A percentile compares a stretch with the other conserved stretches of the same genome.
phyloP scores from a whole-genome alignment of 2,113 vertebrate species.

The Willisornis vidua region DNA sequence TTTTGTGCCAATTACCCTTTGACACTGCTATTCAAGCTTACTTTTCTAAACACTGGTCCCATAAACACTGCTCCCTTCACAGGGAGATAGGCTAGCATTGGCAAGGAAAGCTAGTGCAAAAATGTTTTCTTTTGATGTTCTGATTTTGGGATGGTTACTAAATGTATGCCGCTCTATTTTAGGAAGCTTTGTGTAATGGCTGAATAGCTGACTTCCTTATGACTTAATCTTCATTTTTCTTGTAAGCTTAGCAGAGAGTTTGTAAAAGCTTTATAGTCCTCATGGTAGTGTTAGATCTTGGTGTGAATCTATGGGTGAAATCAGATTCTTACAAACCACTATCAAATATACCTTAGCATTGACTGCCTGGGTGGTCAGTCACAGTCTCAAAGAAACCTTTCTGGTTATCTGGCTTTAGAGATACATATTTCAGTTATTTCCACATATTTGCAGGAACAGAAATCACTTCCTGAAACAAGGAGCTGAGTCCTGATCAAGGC shows the following conservation, averaged over 20 bases:
- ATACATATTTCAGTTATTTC: neutral
- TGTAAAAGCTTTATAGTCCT: neutral
- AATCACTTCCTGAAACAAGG: neutral
- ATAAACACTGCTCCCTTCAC: neutral
- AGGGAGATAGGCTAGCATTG: neutral
- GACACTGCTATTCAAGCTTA: constrained; percentile 10
- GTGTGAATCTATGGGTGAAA: neutral
- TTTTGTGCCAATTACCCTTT: constrained; percentile 47
- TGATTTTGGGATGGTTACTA: neutral
- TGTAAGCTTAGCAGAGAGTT: neutral
- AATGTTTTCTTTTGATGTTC: neutral
- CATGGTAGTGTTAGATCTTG: neutral
- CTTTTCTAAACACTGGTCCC: constrained; percentile 20
- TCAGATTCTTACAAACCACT: neutral
- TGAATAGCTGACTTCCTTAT: neutral
- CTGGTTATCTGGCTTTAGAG: neutral
- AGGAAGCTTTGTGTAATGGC: neutral
- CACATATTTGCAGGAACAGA: neutral
- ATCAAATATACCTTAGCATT: neutral
- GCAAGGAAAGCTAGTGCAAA: neutral
- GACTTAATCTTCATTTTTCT: neutral
- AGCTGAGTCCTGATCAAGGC: neutral
- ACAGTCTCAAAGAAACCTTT: neutral
- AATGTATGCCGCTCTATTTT: neutral
- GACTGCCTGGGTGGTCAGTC: neutral